phyloP scores from a whole-genome alignment of 2,797 vertebrate species.

The Macropodus opercularis region DNA sequence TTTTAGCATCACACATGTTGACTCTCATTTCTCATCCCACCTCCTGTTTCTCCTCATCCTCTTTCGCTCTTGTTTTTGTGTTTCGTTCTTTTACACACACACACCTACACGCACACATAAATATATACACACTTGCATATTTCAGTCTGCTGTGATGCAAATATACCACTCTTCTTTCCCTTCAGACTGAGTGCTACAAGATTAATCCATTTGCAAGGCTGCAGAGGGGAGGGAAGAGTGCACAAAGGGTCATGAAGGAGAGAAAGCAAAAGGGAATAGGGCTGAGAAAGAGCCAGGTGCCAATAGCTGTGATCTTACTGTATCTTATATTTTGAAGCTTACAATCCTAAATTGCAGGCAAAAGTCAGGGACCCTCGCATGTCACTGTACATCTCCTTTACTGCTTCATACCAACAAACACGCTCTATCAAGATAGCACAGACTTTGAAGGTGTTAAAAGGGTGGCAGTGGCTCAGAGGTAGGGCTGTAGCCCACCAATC shows the following conservation, averaged over 20 bases:
- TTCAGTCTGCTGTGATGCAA: constrained; percentile 58
- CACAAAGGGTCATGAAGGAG: constrained; percentile 15
- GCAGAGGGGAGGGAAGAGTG: constrained; percentile 26
- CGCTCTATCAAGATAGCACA: not conserved
- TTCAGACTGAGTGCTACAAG: constrained; percentile 69
- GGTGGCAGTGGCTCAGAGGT: too few species aligned
- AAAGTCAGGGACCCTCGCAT: constrained; percentile 1
- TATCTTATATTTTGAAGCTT: constrained; percentile 23
- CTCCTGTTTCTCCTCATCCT: not conserved
- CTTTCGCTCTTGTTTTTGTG: constrained; percentile 17
- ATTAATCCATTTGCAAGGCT: constrained; percentile 76
- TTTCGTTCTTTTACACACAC: constrained; percentile 18
- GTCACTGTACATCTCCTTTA: not conserved
- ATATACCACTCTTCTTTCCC: constrained; percentile 51
- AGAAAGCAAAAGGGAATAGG: not conserved
- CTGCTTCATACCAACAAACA: constrained; percentile 4
- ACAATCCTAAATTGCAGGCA: constrained; percentile 14
- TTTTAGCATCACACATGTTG: constrained; percentile 14
- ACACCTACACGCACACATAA: constrained; percentile 12
- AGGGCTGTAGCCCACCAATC: too few species aligned
- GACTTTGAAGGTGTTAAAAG: too few species aligned
- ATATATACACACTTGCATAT: constrained; percentile 58
- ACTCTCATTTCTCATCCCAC: not conserved
- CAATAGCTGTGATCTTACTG: constrained; percentile 14
- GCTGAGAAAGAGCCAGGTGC: constrained; percentile 4